phyloP scores from a whole-genome alignment of 2,888 invertebrate species.

The Scaptomyza cyrtandrae region DNA sequence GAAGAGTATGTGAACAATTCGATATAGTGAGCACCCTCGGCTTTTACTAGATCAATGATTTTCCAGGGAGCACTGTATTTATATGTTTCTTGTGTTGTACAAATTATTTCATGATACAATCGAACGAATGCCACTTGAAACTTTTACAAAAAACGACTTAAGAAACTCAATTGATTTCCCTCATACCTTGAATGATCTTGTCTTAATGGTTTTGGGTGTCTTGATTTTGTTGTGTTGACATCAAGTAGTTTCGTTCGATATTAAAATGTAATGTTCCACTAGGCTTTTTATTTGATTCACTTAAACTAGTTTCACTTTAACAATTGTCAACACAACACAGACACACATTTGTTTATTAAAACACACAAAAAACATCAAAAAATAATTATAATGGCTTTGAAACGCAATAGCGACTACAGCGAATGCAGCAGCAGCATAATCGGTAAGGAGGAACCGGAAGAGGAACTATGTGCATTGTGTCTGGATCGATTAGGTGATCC shows the following conservation, averaged over 20 bases:
- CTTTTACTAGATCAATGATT: too few relatives aligned
- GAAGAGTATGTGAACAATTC: too few relatives aligned
- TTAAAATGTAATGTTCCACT: not conserved
- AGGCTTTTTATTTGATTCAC: not conserved
- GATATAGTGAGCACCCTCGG: too few relatives aligned
- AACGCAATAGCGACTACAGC: conserved; percentile 6
- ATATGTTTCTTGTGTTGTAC: too few relatives aligned
- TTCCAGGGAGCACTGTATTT: too few relatives aligned
- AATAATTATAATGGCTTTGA: not conserved
- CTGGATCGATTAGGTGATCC: conserved; percentile 49
- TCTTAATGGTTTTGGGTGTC: too few relatives aligned
- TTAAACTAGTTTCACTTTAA: conserved; percentile 7
- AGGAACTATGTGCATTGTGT: conserved; percentile 55
- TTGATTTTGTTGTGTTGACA: too few relatives aligned
- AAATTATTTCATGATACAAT: too few relatives aligned
- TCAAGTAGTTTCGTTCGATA: not conserved
- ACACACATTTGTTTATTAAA: conserved; percentile 1
- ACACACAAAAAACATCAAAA: not conserved
- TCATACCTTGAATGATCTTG: too few relatives aligned
- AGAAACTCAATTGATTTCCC: too few relatives aligned
- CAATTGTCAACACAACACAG: conserved; percentile 15
- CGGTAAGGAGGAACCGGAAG: conserved; percentile 1
- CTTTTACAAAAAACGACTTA: too few relatives aligned
- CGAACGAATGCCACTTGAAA: too few relatives aligned
- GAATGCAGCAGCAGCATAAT: not conserved